Evolutionary conservation across 2,113 vertebrate species (phyloP).

Genomic region (Tretioscincus oriximinensis): DNA sequence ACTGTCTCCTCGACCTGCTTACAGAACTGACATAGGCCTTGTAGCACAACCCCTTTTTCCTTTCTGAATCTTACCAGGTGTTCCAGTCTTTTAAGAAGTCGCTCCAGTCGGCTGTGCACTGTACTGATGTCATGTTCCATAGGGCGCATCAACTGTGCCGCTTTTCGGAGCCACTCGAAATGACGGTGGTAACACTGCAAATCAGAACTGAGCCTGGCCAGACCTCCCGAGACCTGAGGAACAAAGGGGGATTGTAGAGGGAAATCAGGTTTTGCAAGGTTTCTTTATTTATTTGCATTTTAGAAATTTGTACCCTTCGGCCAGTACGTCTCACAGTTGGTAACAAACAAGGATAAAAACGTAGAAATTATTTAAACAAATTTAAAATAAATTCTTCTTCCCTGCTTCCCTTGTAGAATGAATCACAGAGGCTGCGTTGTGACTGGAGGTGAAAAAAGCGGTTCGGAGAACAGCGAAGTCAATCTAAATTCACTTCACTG

Average conservation of each 20-base stretch:
- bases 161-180: constrained; percentile 50
- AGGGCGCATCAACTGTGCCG: constrained; percentile 21
- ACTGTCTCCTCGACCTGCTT: background rate
- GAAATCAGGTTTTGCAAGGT: background rate
- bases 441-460: too few relatives aligned
- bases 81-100: constrained; percentile 44
- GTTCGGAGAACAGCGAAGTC: too few relatives aligned
- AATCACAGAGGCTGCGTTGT: too few relatives aligned
- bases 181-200: constrained; percentile 49
- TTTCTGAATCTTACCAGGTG: constrained; percentile 17
- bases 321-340: background rate
- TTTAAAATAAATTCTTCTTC: too few relatives aligned
- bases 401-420: too few relatives aligned
- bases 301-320: background rate
- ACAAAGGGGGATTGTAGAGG: background rate
- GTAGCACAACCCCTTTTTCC: background rate
- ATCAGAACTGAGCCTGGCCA: constrained; percentile 40
- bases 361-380: too few relatives aligned
- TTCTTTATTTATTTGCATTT: background rate
- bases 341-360: too few relatives aligned
- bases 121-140: constrained; percentile 44
- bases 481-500: too few relatives aligned
- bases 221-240: constrained; percentile 31
- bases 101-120: constrained; percentile 45
- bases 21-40: background rate